Base-by-base conservation (phyloP, 2,797 vertebrate genomes). In the Sebastes goodei region DNA sequence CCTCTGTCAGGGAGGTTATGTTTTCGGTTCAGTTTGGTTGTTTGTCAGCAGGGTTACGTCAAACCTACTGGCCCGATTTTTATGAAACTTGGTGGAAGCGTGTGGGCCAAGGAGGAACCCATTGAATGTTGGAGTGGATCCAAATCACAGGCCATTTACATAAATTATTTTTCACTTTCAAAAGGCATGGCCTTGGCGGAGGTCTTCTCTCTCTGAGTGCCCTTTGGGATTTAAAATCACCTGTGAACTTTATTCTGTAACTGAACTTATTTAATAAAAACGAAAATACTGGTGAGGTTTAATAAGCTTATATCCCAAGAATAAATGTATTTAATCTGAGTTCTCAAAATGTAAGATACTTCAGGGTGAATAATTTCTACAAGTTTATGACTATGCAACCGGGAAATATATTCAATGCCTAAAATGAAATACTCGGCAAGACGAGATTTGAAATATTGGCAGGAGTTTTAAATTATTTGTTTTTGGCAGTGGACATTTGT, bases 401-500 rank as follows among this genome's bases (percentile, higher is more conserved):
- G 30, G 29, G 2, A 17, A 55, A 60, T 3, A 65, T 69, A 64
- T 3, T 4, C 7, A 60, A 23, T 56, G 32, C 17, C 6, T 57
- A 4, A 3, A 21, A 5, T 52, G 15, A 67, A 63, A 42, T 46
- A 56, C 7, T 56, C 0, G 6, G 15, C 15, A 65, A 53, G 20
- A 67, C 14, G 38, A 61, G 10, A 60, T 15, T 20, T n/a, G 10
- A 77, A 72, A 73, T 52, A 52, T 38, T 35, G 76, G 52, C 20
- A 71, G 71, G 72, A 63, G 10, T 79, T 81, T 71, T 25, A 30
- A 32, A 56, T 25, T 0, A 0, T 66, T 3, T 55, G 10, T 35
- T 61, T 78, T 74, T 88, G 85, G 86, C 86, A 91, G 85, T 89
- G 75, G 78, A 80, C 55, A 75, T 83, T 66, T 30, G 57, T 29